Conservation (phyloP, 2,888 invertebrate genomes). For the Notodonta dromedarius region DNA sequence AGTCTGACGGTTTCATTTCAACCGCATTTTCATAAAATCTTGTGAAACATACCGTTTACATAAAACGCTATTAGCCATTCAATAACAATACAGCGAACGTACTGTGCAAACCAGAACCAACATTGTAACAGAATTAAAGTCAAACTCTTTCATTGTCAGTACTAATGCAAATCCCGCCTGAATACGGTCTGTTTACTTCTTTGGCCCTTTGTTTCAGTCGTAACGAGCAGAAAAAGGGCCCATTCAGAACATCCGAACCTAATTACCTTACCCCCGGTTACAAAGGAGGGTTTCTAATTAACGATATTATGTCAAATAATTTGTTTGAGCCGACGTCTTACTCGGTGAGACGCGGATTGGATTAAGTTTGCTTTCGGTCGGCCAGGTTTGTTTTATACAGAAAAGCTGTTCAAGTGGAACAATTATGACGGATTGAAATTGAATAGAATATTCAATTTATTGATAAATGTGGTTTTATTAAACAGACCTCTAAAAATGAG, state of each 20-base stretch:
- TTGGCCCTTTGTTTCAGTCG: slow-evolving; percentile 79
- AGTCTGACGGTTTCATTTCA: no score
- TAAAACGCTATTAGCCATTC: slow-evolving; percentile 27
- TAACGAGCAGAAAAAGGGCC: slow-evolving; percentile 83
- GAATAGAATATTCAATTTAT: slow-evolving; percentile 20
- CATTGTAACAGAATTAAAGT: slow-evolving; percentile 54
- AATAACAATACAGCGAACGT: slow-evolving; percentile 21
- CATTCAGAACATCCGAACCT: slow-evolving; percentile 82
- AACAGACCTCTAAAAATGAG: no score
- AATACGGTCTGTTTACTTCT: slow-evolving; percentile 80
- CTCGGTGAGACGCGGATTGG: slow-evolving; percentile 72
- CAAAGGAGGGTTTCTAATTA: slow-evolving; percentile 83
- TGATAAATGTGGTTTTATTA: neutral
- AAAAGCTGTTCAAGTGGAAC: slow-evolving; percentile 58
- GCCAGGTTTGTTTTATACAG: slow-evolving; percentile 66
- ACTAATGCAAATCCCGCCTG: slow-evolving; percentile 73
- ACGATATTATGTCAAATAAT: slow-evolving; percentile 85
- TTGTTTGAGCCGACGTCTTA: slow-evolving; percentile 81
- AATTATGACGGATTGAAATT: slow-evolving; percentile 44
- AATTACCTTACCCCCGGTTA: slow-evolving; percentile 78
- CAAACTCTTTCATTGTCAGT: slow-evolving; percentile 69
- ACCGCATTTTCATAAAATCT: no score
- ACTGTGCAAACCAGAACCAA: slow-evolving; percentile 39
- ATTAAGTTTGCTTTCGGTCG: slow-evolving; percentile 73
- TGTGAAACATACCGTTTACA: slow-evolving; percentile 4